phyloP scores from a whole-genome alignment of 2,888 invertebrate species.

The Xestia ashworthii region DNA sequence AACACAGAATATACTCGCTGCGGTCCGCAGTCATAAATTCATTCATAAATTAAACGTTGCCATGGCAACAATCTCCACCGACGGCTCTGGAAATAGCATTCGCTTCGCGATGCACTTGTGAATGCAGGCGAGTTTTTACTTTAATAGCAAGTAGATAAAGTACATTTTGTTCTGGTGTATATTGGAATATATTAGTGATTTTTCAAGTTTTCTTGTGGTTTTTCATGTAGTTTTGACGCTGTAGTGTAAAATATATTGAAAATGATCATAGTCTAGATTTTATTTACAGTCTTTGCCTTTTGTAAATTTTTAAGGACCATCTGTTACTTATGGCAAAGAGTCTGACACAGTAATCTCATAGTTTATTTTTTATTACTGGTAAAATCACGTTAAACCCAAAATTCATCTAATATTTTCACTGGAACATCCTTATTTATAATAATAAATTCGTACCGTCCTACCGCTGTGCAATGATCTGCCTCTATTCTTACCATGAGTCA shows the following conservation, averaged over 20 bases:
- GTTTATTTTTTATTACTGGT: not conserved
- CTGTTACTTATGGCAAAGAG: not conserved
- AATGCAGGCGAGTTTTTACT: slow-evolving; percentile 13
- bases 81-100: slow-evolving; percentile 51
- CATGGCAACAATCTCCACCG: slow-evolving; percentile 53
- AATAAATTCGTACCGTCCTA: not conserved
- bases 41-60: slow-evolving; percentile 65
- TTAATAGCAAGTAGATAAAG: not conserved
- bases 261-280: not conserved
- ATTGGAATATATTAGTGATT: not conserved
- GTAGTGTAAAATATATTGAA: slow-evolving; percentile 9
- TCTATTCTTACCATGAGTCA: not conserved
- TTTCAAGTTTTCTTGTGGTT: slow-evolving; percentile 22
- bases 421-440: not conserved
- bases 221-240: slow-evolving; percentile 23
- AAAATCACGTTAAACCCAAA: not conserved
- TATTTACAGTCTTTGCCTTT: not conserved
- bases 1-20: slow-evolving; percentile 39
- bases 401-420: not conserved
- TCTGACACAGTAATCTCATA: not conserved
- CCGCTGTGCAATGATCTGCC: not conserved
- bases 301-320: too few species aligned
- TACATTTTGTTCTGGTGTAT: not conserved
- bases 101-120: slow-evolving; percentile 10
- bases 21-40: slow-evolving; percentile 56